Evolutionary conservation across 2,888 invertebrate genomes (phyloP), one percentile per base, ranked within the genome.

Genomic region (Eupithecia subfuscata): DNA sequence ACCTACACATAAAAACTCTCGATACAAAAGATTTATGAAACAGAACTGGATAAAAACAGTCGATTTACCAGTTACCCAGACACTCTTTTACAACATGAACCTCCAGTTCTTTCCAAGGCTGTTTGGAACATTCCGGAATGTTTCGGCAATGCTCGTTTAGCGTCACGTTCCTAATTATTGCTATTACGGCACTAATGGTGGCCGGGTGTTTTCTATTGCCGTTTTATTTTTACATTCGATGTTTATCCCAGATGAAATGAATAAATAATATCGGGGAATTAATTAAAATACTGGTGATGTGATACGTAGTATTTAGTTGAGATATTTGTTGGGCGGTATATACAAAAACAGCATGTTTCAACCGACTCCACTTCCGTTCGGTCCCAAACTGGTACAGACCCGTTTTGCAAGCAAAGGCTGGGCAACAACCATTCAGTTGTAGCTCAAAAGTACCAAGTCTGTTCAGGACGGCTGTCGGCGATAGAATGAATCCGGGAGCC

Each of bases 141-240:
- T 74, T 76, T 70, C 43, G 45, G 76, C 45, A 67, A 16, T 37
- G 69, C 56, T 64, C 52, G 68, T 22, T 64, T 63, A n/a, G 75
- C 80, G 75, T 76, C 80, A 79, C 78, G 71, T 78, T 78, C 75
- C 78, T 81, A 82, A 82, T 82, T 82, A 82, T 80, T 78, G 80
- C 79, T 74, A 75, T 81, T 81, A 79, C 75, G 71, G 68, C 56
- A 75, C 78, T 80, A 82, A 82, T 77, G 81, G 77, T 37, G 14
- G 73, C 60, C 83, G 80, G 79, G 75, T 83, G 83, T 60, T 73
- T 69, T 78, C 75, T 79, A 83, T 81, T 75, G 80, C 80, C 76
- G 18, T 69, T 76, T 71, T 69, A 52, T 73, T 75, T 79, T 79
- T 79, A 78, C 73, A 73, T 74, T 56, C 71, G 70, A 74, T 74